Evolutionary conservation across 2,888 invertebrate genomes (phyloP).

Genomic region (Ormyrus thymus): DNA sequence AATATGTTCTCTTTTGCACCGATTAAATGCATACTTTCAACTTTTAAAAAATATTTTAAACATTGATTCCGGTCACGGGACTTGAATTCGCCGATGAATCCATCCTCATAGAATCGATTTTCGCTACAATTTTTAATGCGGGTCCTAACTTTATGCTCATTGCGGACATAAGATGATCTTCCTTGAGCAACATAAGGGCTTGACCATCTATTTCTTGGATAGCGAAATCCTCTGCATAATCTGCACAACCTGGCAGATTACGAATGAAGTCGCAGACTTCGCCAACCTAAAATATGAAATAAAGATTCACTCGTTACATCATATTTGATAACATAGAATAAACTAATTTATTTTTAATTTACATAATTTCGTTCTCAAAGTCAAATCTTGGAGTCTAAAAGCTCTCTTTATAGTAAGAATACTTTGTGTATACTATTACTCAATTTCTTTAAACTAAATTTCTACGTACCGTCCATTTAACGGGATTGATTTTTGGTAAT

Average conservation of each 20-base stretch:
- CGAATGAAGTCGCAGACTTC: conserved; percentile 94
- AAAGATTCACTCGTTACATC: background rate
- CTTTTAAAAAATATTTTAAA: conserved; percentile 53
- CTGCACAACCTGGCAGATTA: conserved; percentile 91
- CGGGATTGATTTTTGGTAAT: conserved; percentile 78
- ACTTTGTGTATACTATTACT: background rate
- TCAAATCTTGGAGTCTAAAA: too few species aligned
- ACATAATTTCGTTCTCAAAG: background rate
- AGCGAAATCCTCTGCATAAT: conserved; percentile 95
- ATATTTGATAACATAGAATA: background rate
- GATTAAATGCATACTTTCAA: conserved; percentile 7
- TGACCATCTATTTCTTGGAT: conserved; percentile 98
- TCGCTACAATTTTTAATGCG: conserved; percentile 95
- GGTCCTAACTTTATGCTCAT: conserved; percentile 97
- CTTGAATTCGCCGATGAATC: conserved; percentile 73
- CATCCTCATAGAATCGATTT: conserved; percentile 88
- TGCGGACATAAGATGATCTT: conserved; percentile 95
- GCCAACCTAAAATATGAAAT: conserved; percentile 78
- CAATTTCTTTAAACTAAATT: background rate
- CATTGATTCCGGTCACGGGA: conserved; percentile 62
- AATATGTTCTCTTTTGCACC: background rate
- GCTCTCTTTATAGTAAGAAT: too few species aligned
- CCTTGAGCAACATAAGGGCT: conserved; percentile 92
- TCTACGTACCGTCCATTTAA: conserved; percentile 80
- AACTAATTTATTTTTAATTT: background rate